Conservation (phyloP, 2,113 vertebrate genomes). For the Sinocyclocheilus grahami region DNA sequence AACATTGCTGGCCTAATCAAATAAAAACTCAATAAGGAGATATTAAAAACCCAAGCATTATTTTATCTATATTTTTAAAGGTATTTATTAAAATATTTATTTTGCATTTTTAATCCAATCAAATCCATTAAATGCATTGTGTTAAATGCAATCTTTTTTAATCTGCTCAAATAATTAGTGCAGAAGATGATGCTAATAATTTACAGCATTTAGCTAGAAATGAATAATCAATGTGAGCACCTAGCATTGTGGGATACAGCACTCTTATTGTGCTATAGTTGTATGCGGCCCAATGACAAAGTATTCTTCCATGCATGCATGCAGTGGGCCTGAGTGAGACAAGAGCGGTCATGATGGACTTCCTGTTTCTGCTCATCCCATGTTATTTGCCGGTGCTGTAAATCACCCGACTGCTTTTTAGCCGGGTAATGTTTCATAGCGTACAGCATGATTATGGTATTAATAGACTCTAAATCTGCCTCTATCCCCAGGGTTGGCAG, state of each 20-base stretch:
- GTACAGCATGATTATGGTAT: conserved; percentile 79
- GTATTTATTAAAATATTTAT: too few relatives aligned
- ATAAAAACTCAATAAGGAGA: too few relatives aligned
- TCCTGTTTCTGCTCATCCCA: conserved; percentile 20
- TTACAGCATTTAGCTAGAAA: not conserved
- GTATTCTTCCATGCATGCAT: not conserved
- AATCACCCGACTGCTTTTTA: conserved; percentile 68
- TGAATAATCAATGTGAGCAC: not conserved
- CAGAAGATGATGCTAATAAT: not conserved
- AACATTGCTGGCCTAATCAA: too few relatives aligned
- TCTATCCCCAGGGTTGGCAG: conserved; percentile 80
- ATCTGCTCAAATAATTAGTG: not conserved
- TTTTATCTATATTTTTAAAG: too few relatives aligned
- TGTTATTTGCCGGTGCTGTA: conserved; percentile 64
- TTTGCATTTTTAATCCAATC: not conserved
- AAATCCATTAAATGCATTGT: not conserved
- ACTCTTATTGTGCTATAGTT: not conserved
- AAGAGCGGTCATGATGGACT: not conserved
- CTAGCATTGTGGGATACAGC: not conserved
- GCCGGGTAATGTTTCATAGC: conserved; percentile 67
- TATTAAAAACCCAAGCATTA: too few relatives aligned
- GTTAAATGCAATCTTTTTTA: not conserved
- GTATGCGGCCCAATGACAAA: not conserved
- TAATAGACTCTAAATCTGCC: conserved; percentile 77
- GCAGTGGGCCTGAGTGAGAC: not conserved